Percentiles rank a stretch among this genome's conserved stretches.
Evolutionary conservation across 2,888 invertebrate genomes (phyloP).

Genomic region (Charanyca ferruginea): DNA sequence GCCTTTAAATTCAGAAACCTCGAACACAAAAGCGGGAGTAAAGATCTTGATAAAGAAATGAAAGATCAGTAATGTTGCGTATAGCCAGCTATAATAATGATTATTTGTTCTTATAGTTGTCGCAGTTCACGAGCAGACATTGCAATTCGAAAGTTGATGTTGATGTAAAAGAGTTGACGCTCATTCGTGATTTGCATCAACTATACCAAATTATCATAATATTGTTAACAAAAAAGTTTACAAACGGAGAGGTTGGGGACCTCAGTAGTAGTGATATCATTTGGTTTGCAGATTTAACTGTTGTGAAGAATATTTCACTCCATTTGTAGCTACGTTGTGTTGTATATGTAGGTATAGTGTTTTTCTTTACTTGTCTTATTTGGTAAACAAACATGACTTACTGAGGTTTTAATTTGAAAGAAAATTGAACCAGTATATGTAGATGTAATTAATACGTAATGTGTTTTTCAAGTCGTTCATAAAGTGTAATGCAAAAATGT

Average conservation of each 20-base stretch:
- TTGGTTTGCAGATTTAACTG: not conserved
- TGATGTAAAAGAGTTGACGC: not conserved
- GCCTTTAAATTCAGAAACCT: constrained; percentile 13
- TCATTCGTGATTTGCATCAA: not conserved
- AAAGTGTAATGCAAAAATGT: not conserved
- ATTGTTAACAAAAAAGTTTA: constrained; percentile 22
- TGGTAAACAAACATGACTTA: not conserved
- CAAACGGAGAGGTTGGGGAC: constrained; percentile 4
- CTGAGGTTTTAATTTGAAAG: not conserved
- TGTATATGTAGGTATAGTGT: not conserved
- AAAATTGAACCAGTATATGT: not conserved
- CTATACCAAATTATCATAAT: not conserved
- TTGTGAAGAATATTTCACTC: not conserved
- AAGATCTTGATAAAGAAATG: constrained; percentile 2
- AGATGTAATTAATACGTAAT: constrained; percentile 1
- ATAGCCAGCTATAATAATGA: constrained; percentile 7
- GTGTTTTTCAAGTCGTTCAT: not conserved
- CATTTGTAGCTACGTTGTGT: constrained; percentile 17
- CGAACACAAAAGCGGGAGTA: constrained; percentile 2
- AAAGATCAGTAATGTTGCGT: constrained; percentile 1
- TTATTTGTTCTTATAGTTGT: not conserved
- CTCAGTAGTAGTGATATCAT: too few relatives aligned
- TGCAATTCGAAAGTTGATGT: not conserved
- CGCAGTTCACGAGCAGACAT: not conserved
- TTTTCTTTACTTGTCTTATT: constrained; percentile 14